Evolutionary conservation across 2,797 vertebrate genomes (phyloP), one percentile per base, ranked within the genome.

Genomic region (Phrynocephalus guinanensis): DNA sequence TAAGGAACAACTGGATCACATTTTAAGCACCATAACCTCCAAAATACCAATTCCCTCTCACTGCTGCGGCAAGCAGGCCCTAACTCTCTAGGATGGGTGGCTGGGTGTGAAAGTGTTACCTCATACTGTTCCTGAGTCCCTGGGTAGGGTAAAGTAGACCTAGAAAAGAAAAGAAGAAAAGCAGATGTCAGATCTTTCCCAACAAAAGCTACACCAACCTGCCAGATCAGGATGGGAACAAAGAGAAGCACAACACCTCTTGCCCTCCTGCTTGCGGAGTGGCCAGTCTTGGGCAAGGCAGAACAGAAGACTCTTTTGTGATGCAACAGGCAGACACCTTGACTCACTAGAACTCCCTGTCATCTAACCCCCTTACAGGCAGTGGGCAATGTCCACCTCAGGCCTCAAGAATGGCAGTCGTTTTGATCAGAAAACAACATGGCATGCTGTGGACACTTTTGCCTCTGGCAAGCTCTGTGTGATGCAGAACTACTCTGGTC

Each of bases 71-170:
- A 18, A 16, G 60, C 60, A 63, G 5, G 15, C 70, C 3, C 1
- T 30, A 11, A 11, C 28, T 15, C 70, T 13, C 7, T 71, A 71
- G n/a, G 22, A 71, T n/a, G n/a, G 70, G 15, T 20, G n/a, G 18
- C 15, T 30, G 10, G n/a, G 26, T 30, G 66, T 87, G 88, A 90
- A 0, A 20, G 22, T 68, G 86, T 98, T 96, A 99, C 99, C 98
- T 99, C 98, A 97, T 99, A 99, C 84, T 98, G 97, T 16, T 98
- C 97, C 93, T 98, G 98, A 0, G 96, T 97, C 91, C 99, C 99
- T 91, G 97, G 98, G 94, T 97, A 99, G 5, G 99, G 98, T 93
- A 99, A 97, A 4, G 99, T 98, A 85, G 98, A 99, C 95, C 99
- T 99, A 92, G 82, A 87, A 90, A 52, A 56, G 91, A 82, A 86